phyloP scores from a whole-genome alignment of 2,113 vertebrate species.

The Apteryx owenii region DNA sequence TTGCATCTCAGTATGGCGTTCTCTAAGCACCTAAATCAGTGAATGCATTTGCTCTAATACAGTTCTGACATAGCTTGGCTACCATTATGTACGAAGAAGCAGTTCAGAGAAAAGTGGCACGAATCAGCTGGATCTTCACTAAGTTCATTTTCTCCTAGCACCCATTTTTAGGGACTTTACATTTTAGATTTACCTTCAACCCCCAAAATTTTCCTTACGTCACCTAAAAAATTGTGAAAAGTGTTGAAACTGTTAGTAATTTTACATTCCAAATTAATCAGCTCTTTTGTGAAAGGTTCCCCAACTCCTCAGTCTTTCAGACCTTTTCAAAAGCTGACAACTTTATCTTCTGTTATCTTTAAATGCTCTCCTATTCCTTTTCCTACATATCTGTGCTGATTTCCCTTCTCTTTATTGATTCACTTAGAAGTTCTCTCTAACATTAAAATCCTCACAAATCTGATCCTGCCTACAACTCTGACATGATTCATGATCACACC shows the following conservation, averaged over 20 bases:
- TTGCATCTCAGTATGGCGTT: background rate
- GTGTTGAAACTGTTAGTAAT: background rate
- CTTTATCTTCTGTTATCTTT: background rate
- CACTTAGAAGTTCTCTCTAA: background rate
- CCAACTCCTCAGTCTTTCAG: background rate
- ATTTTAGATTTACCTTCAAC: background rate
- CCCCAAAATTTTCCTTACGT: background rate
- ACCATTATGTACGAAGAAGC: background rate
- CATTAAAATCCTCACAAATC: background rate
- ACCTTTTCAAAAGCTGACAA: background rate
- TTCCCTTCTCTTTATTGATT: background rate
- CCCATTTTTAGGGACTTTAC: background rate
- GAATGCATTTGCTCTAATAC: background rate
- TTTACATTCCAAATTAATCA: background rate
- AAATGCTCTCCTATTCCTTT: background rate
- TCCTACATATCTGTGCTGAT: background rate
- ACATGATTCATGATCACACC: constrained; percentile 60
- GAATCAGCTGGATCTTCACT: background rate
- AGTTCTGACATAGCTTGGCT: background rate
- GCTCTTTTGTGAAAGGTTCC: background rate
- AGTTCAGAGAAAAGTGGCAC: background rate
- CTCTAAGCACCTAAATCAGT: background rate
- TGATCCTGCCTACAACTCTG: constrained; percentile 35
- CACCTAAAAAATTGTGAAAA: background rate
- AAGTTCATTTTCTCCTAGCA: background rate